Conservation (phyloP, 2,797 vertebrate genomes). For the Gadopsis marmoratus region DNA sequence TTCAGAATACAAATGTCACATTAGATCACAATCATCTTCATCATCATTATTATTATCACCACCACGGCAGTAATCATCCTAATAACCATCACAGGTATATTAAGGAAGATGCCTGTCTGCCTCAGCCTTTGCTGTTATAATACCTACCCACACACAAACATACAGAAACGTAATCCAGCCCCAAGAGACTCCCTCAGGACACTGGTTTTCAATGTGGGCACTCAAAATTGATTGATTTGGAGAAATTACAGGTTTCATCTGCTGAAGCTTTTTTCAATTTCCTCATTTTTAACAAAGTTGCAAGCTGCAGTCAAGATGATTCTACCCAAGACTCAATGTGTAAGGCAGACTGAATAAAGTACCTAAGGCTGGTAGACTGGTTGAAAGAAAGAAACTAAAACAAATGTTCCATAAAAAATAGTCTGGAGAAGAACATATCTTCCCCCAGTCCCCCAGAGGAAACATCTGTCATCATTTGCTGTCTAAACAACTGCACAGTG, state of each 20-base stretch:
- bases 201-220: background rate
- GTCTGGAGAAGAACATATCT: slow-evolving; percentile 15
- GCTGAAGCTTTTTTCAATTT: background rate
- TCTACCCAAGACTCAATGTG: background rate
- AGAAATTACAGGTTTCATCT: background rate
- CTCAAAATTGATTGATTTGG: background rate
- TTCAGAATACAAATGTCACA: slow-evolving; percentile 24
- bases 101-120: background rate
- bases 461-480: slow-evolving; percentile 37
- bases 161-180: background rate
- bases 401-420: background rate
- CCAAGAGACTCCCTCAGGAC: background rate
- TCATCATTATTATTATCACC: slow-evolving; percentile 27
- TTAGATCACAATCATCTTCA: background rate
- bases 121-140: background rate
- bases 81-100: slow-evolving; percentile 27
- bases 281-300: background rate
- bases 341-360: background rate
- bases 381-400: background rate
- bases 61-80: background rate
- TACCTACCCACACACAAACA: background rate
- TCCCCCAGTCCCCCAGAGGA: slow-evolving; percentile 1
- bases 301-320: background rate
- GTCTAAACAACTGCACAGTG: slow-evolving; percentile 30
- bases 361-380: background rate